Percentiles rank a stretch among this genome's conserved stretches.
These are phyloP conservation scores for Ciconia stormi DNA, from an alignment of 2,113 vertebrate genomes.

Conservation along the genomic window DNA sequence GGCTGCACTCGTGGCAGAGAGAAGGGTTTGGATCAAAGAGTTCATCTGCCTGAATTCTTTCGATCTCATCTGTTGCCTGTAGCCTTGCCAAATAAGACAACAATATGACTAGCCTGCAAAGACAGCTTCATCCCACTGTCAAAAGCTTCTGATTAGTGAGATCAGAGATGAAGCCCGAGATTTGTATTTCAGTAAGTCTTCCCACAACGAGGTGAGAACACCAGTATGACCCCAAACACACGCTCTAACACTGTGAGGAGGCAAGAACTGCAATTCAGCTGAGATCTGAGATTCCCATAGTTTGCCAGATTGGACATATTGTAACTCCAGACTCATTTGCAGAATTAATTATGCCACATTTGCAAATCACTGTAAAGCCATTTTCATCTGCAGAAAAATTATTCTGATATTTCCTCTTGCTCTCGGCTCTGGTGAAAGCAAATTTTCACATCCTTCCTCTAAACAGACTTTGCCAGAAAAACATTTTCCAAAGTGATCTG, in stretches of 20 bases:
- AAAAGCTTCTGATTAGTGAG: background rate
- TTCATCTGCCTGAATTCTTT: background rate
- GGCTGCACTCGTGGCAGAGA: accelerated
- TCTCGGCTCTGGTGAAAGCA: background rate
- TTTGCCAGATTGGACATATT: background rate
- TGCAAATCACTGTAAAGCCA: background rate
- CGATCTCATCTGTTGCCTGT: background rate
- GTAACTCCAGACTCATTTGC: background rate
- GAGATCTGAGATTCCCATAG: background rate
- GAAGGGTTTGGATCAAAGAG: background rate
- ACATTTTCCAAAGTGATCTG: background rate
- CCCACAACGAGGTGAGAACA: background rate
- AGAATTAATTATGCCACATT: background rate
- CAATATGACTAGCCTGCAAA: background rate
- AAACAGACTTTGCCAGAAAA: background rate
- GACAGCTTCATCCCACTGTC: background rate
- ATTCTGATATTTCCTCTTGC: background rate
- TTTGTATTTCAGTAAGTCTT: background rate
- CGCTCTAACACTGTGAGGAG: background rate
- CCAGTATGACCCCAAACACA: background rate
- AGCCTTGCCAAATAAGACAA: background rate
- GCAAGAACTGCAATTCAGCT: background rate
- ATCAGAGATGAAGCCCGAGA: background rate
- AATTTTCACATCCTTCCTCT: background rate
- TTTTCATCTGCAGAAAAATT: background rate